A percentile compares a stretch with the other conserved stretches of the same genome.
phyloP scores from a whole-genome alignment of 2,888 invertebrate genomes.

The Latrodectus hesperus region DNA sequence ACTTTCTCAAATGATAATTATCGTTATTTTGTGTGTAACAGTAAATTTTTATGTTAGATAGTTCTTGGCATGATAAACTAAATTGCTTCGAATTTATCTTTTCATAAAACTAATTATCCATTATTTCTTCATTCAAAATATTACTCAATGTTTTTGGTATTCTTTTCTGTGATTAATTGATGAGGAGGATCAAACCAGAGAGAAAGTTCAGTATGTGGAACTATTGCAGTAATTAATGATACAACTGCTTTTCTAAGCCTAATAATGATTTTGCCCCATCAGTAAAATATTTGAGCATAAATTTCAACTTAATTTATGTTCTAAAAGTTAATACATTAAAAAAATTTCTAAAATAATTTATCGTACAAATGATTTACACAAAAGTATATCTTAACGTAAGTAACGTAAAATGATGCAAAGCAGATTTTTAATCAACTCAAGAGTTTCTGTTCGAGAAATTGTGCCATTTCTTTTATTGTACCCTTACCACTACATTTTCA shows the following conservation, averaged over 20 bases:
- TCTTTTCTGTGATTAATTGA: slow-evolving; percentile 1
- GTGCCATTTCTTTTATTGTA: slow-evolving; percentile 14
- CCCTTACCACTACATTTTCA: slow-evolving; percentile 9
- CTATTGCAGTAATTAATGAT: slow-evolving; percentile 4
- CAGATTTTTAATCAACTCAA: slow-evolving; percentile 13
- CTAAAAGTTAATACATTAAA: slow-evolving; percentile 16
- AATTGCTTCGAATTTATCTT: neutral
- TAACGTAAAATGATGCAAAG: slow-evolving; percentile 1
- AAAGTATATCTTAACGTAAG: slow-evolving; percentile 13
- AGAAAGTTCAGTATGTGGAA: slow-evolving; percentile 1
- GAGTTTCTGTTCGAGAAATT: neutral
- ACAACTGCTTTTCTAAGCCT: slow-evolving; percentile 9
- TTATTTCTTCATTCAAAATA: neutral
- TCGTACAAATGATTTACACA: slow-evolving; percentile 10
- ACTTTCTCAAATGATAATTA: neutral
- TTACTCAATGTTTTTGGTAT: neutral
- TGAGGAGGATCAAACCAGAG: neutral
- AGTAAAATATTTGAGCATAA: slow-evolving; percentile 11
- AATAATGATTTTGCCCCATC: slow-evolving; percentile 14
- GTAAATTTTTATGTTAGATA: neutral
- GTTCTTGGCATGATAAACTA: neutral
- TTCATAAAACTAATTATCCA: slow-evolving; percentile 11
- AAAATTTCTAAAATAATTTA: slow-evolving; percentile 4
- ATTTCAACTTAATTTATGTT: slow-evolving; percentile 10
- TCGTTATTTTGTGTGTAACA: slow-evolving; percentile 1